Base-by-base conservation (phyloP, 2,113 vertebrate genomes). In the Leptodactylus fuscus region DNA sequence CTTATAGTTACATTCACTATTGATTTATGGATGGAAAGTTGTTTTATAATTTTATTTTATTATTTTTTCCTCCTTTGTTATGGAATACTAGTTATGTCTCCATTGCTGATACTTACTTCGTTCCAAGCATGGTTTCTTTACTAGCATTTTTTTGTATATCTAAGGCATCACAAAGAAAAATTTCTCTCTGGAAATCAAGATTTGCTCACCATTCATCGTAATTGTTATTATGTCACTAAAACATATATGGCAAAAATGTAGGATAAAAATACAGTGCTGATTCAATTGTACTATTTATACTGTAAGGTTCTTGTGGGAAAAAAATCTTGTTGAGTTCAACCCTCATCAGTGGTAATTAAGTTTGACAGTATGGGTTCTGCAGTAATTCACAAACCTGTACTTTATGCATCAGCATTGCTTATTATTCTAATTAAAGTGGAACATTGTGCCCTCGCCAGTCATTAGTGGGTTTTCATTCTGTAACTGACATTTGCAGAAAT, bases 391-490 rank as follows among this genome's bases (percentile, higher is more conserved):
- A 93, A 93, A 94, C 94, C 93, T 95, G 92, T 93, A 94, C 89
- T 94, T 94, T 94, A 88, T 93, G 89, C 91, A 92, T 93, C 91
- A 92, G 89, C 91, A 92, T 94, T 94, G 91, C 92, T 93, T 94
- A 94, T 94, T 95, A 94, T 94, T 94, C 93, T 94, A 94, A 95
- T 94, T 94, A 94, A 94, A 95, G 92, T 92, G 92, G 93, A 94
- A 93, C 93, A 93, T 89, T 92, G 91, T 94, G 92, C 93, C 93
- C 94, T 94, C 88, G 76, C 92, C 92, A 93, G 93, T 94, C 93
- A 95, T 94, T 94, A 95, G 94, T 94, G 93, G 91, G 89, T 92
- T 94, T 94, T 95, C 92, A 93, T 94, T 94, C 93, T 91, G 92
- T 92, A 94, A 94, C 92, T 94, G 94, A 93, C 93, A 95, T 95